phyloP scores from a whole-genome alignment of 2,113 vertebrate species.

The Xyliphius kryptos region DNA sequence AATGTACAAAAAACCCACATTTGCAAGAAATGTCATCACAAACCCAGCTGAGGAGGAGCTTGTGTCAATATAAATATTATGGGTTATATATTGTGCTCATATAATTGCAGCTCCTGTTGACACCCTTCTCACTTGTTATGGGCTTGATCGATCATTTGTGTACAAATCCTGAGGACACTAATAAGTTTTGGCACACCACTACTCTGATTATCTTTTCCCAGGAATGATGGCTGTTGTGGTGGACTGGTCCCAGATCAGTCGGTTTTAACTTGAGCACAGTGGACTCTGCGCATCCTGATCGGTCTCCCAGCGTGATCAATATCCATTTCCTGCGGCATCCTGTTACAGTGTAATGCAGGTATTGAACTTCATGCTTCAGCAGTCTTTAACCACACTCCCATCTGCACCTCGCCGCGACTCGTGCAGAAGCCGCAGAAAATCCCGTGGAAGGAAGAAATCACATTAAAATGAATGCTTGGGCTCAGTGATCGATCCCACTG shows the following conservation, averaged over 20 bases:
- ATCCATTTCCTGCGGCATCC: conserved; percentile 63
- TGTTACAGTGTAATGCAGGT: conserved; percentile 54
- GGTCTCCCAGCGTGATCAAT: conserved; percentile 56
- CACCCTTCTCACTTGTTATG: too few species aligned
- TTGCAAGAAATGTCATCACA: too few species aligned
- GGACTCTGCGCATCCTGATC: conserved; percentile 32
- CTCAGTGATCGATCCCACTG: conserved; percentile 47
- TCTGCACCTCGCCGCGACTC: conserved; percentile 56
- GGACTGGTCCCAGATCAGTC: too few species aligned
- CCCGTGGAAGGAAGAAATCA: conserved; percentile 49
- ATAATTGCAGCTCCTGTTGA: too few species aligned
- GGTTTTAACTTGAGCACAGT: not conserved
- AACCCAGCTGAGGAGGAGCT: too few species aligned
- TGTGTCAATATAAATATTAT: too few species aligned
- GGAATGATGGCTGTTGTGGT: too few species aligned
- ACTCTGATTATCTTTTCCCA: too few species aligned
- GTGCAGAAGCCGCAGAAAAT: conserved; percentile 46
- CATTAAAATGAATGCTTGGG: conserved; percentile 58
- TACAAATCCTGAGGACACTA: too few species aligned
- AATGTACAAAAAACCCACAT: too few species aligned
- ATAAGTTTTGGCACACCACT: not conserved
- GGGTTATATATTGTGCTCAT: too few species aligned
- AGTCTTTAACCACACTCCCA: conserved; percentile 63
- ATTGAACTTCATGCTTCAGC: conserved; percentile 62
- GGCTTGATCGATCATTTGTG: too few species aligned